Percentiles rank a stretch among this genome's conserved stretches.
These are phyloP conservation scores for Octomys mimax DNA, from an alignment of 2,797 vertebrate genomes.

Conservation along the genomic window DNA sequence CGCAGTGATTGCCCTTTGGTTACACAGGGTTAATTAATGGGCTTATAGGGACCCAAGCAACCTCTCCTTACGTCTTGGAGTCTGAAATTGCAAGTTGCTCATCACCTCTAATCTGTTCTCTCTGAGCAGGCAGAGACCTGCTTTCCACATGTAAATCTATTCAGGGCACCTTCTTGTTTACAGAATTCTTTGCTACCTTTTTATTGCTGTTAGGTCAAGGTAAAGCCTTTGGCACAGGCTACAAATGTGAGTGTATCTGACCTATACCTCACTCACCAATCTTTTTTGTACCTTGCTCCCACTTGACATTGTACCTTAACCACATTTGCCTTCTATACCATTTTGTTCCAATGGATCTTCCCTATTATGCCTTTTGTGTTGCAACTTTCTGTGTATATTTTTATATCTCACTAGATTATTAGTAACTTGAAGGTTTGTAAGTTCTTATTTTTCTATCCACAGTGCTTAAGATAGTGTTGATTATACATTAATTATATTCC, in stretches of 20 bases:
- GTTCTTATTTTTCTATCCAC: slow-evolving; percentile 9
- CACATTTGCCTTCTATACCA: not conserved
- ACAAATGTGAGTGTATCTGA: not conserved
- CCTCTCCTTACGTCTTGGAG: not conserved
- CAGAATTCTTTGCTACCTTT: not conserved
- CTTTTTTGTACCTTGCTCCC: not conserved
- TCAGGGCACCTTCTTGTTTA: not conserved
- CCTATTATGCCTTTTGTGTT: not conserved
- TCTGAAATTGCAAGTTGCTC: not conserved
- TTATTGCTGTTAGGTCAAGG: not conserved
- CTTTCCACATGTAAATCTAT: not conserved
- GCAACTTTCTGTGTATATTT: not conserved
- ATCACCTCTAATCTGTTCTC: not conserved
- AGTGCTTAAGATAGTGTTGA: not conserved
- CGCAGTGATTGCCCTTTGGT: not conserved
- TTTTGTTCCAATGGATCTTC: not conserved
- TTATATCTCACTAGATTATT: not conserved
- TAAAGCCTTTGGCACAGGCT: not conserved
- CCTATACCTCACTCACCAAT: not conserved
- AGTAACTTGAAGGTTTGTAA: not conserved
- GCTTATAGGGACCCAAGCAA: not conserved
- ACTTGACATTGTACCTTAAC: not conserved
- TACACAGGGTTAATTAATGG: not conserved
- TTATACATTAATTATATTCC: not conserved
- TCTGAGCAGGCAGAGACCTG: not conserved